Conservation (phyloP, 1,140 invertebrate genomes). For the Himalopsyche phryganea region DNA sequence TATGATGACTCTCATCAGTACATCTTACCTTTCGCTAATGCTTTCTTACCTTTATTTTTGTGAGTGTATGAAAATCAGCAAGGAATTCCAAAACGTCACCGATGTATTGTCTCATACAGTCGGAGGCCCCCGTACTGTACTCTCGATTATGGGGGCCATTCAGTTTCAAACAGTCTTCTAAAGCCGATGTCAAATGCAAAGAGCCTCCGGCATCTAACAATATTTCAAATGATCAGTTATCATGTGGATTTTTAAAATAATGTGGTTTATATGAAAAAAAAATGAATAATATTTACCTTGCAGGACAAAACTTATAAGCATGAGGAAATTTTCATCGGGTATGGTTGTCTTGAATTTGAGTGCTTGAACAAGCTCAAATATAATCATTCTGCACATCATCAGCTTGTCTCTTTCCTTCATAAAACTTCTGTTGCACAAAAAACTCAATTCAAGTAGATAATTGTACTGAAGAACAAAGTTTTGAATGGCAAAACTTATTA, state of each 20-base stretch:
- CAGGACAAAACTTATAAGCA: conserved; percentile 84
- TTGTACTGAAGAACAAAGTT: conserved; percentile 82
- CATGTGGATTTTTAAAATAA: too few species aligned
- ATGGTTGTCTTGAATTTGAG: conserved; percentile 92
- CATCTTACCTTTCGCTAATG: too few species aligned
- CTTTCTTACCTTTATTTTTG: conserved; percentile 86
- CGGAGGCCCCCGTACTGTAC: conserved; percentile 82
- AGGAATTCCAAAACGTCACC: conserved; percentile 95
- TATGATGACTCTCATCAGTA: too few species aligned
- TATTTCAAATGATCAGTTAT: too few species aligned
- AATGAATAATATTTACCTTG: conserved; percentile 61
- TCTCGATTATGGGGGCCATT: conserved; percentile 34
- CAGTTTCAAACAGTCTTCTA: conserved; percentile 45
- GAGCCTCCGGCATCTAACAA: conserved; percentile 55
- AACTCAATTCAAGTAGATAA: conserved; percentile 84
- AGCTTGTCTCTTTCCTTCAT: conserved; percentile 90
- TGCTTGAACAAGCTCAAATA: conserved; percentile 92
- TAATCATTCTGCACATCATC: conserved; percentile 82
- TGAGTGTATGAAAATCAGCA: conserved; percentile 92
- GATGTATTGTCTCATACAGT: conserved; percentile 89
- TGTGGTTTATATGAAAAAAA: too few species aligned
- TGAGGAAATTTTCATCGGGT: conserved; percentile 90
- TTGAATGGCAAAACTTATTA: conserved; percentile 87
- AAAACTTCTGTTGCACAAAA: conserved; percentile 84
- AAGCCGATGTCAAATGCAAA: conserved; percentile 60